Conservation (phyloP, 1,140 invertebrate genomes). For the Caenorhabditis inopinata region DNA sequence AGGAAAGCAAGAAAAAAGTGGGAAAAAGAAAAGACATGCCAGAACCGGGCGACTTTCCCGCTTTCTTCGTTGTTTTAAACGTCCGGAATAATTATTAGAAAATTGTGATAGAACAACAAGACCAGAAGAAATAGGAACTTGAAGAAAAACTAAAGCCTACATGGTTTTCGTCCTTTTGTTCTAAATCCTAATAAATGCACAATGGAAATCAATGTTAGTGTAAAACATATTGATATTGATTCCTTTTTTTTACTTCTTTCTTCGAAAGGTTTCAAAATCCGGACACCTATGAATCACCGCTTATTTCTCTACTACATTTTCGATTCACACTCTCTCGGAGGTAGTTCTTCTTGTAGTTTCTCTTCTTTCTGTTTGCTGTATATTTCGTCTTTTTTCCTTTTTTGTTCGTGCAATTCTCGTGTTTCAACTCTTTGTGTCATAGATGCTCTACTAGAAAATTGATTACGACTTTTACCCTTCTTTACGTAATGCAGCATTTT, state of each 20-base stretch:
- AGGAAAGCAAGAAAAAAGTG: background rate
- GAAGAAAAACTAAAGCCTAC: too few species aligned
- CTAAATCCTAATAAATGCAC: too few species aligned
- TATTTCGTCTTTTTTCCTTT: constrained; percentile 17
- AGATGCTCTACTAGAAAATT: background rate
- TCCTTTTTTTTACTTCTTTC: too few species aligned
- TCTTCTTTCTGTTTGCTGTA: background rate
- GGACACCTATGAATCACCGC: constrained; percentile 6
- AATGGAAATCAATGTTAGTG: too few species aligned
- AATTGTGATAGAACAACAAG: too few species aligned
- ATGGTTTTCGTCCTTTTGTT: too few species aligned
- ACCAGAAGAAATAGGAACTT: too few species aligned
- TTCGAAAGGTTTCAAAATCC: too few species aligned
- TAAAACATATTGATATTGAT: too few species aligned
- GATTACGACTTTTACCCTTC: too few species aligned
- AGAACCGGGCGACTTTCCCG: constrained; percentile 11
- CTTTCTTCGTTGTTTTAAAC: constrained; percentile 11
- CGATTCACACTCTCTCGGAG: background rate
- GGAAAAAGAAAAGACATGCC: constrained; percentile 1
- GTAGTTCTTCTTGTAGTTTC: background rate
- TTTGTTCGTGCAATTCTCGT: background rate
- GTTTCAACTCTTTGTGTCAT: background rate
- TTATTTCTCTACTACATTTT: background rate
- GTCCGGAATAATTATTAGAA: background rate
- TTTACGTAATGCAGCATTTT: too few species aligned